Percentiles rank a stretch among this genome's conserved stretches.
These are phyloP conservation scores for Trinectes maculatus DNA, from an alignment of 2,113 vertebrate genomes.

Conservation along the genomic window DNA sequence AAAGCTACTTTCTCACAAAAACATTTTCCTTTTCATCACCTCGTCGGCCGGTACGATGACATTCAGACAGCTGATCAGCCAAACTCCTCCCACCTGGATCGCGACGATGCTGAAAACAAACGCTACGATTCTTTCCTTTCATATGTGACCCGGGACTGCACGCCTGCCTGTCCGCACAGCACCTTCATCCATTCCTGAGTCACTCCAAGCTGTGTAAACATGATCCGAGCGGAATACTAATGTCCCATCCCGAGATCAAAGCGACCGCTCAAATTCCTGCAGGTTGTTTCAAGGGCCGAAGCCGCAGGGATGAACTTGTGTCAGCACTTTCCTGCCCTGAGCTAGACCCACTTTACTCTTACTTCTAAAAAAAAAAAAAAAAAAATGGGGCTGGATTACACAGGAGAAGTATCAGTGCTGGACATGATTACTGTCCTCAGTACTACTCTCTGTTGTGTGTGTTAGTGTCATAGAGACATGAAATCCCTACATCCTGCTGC, in stretches of 20 bases:
- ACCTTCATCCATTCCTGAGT: slow-evolving; percentile 64
- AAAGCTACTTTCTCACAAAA: no score
- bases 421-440: no score
- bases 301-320: slow-evolving; percentile 59
- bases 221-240: slow-evolving; percentile 38
- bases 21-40: background rate
- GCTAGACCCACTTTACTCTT: slow-evolving; percentile 25
- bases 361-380: background rate
- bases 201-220: slow-evolving; percentile 74
- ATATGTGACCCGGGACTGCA: slow-evolving; percentile 52
- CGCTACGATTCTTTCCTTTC: slow-evolving; percentile 51
- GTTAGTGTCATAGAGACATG: no score
- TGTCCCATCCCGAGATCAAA: slow-evolving; percentile 68
- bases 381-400: background rate
- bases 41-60: background rate
- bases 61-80: background rate
- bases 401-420: background rate
- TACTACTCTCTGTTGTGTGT: no score
- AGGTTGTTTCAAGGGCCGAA: slow-evolving; percentile 66
- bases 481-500: no score
- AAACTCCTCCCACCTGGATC: slow-evolving; percentile 46
- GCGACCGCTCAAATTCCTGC: slow-evolving; percentile 59
- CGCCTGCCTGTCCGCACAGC: slow-evolving; percentile 47
- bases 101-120: slow-evolving; percentile 48
- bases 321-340: slow-evolving; percentile 59